Base-by-base conservation (phyloP, 1,140 invertebrate genomes). In the Ptiloglossa arizonensis region DNA sequence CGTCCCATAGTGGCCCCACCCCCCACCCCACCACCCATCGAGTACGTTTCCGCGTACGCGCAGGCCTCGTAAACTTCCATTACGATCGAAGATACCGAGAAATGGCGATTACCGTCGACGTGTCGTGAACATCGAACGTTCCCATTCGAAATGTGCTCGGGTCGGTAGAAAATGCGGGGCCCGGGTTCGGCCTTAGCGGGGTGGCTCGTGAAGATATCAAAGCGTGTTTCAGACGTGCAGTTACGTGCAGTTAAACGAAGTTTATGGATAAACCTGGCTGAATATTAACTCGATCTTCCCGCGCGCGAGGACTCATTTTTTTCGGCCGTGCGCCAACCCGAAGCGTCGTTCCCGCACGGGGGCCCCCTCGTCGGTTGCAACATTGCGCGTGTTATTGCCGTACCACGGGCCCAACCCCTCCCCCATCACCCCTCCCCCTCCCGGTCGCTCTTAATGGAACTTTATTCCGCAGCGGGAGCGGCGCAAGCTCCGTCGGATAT, bases 231-330 rank as follows among this genome's bases (percentile, higher is more conserved):
- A 70, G 41, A 63, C 75, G 57, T 63, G 64, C 75, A 70, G 44
- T 70, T 63, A 64, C 78, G 27, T 24, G 63, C 72, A 62, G 78
- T 80, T 75, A 68, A 52, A 32, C 50, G 72, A 44, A 75, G 27
- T 75, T 80, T 75, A 80, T 72, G 72, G 54, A 75, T 75, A 66
- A 80, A 75, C 54, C 44, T 1, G 54, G 44, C 29, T 68, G 78
- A 80, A 80, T 80, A 62, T 63, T 68, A 80, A 75, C 72, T 67
- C 54, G 63, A 76, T 78, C 29, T 64, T 64, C n/a, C n/a, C 15
- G 8, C 48, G 27, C 35, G n/a, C 38, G 27, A 56, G 27, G 19
- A 5, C 29, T 38, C 70, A 19, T 63, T 63, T 38, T 35, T 62
- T 35, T 50, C 41, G 62, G 44, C 41, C 62, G 41, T 29, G 62